Conservation (phyloP, 2,113 vertebrate species). For the Brienomyrus brachyistius region DNA sequence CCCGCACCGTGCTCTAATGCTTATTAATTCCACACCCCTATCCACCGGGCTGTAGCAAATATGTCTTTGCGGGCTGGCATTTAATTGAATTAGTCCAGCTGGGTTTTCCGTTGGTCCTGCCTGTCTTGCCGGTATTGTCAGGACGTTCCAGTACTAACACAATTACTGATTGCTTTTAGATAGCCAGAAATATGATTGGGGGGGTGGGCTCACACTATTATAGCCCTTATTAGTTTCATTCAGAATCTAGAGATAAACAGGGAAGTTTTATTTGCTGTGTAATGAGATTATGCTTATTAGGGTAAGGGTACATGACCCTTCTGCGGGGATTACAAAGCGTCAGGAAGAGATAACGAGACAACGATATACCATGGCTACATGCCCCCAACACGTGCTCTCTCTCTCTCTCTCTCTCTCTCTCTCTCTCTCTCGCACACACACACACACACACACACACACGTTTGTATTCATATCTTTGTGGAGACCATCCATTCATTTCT, state of each 20-base stretch:
- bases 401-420: too few relatives aligned
- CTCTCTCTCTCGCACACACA: not conserved
- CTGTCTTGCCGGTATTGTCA: constrained; percentile 81
- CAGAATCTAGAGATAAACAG: constrained; percentile 93
- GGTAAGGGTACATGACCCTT: constrained; percentile 74
- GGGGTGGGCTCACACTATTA: constrained; percentile 72
- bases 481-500: not conserved
- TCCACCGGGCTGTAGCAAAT: constrained; percentile 69
- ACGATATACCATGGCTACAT: constrained; percentile 42
- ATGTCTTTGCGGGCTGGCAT: constrained; percentile 79
- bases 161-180: constrained; percentile 94
- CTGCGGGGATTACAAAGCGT: constrained; percentile 67
- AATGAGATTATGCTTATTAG: constrained; percentile 95
- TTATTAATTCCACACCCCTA: constrained; percentile 82
- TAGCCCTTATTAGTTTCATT: constrained; percentile 94
- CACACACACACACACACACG: not conserved
- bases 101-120: constrained; percentile 69
- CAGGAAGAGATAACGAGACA: constrained; percentile 64
- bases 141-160: constrained; percentile 76
- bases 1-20: constrained; percentile 73
- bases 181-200: constrained; percentile 93
- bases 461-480: not conserved
- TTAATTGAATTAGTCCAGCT: constrained; percentile 96
- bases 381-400: constrained; percentile 25
- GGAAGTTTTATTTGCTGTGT: constrained; percentile 81